A percentile compares a stretch with the other conserved stretches of the same genome.
Conservation (phyloP, 1,140 invertebrate species). For the Drosophila sp. region DNA sequence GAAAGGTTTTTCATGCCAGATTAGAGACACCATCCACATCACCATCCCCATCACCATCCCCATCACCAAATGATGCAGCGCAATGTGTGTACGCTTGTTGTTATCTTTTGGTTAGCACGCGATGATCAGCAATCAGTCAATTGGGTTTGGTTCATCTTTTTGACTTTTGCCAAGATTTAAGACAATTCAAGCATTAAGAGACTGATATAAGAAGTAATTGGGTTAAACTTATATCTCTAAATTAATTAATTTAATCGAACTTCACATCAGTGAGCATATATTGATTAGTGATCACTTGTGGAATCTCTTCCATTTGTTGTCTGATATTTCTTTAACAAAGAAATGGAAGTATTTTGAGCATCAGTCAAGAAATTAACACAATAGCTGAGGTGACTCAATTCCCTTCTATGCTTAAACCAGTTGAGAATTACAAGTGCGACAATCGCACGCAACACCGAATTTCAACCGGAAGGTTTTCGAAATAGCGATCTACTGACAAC, state of each 20-base stretch:
- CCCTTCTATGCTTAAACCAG: no score
- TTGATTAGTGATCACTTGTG: background rate
- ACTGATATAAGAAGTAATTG: slow-evolving; percentile 18
- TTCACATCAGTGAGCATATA: background rate
- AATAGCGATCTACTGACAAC: no score
- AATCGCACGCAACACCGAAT: no score
- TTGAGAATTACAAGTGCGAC: no score
- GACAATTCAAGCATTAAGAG: background rate
- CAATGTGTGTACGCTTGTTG: slow-evolving; percentile 10
- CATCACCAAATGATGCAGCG: slow-evolving; percentile 53
- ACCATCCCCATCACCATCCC: background rate
- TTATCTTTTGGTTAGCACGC: slow-evolving; percentile 5
- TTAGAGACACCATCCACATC: slow-evolving; percentile 30
- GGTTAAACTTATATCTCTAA: slow-evolving; percentile 26
- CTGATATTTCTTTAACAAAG: no score
- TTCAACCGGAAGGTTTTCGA: no score
- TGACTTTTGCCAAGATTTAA: background rate
- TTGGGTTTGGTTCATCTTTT: background rate
- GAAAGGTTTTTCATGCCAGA: slow-evolving; percentile 72
- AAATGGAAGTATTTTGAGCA: no score
- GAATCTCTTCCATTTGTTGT: background rate
- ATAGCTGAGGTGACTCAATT: no score
- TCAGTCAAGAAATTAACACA: no score
- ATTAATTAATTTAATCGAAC: background rate
- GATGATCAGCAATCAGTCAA: background rate